phyloP scores from a whole-genome alignment of 2,797 vertebrate species.

The Enteromius paludinosus region DNA sequence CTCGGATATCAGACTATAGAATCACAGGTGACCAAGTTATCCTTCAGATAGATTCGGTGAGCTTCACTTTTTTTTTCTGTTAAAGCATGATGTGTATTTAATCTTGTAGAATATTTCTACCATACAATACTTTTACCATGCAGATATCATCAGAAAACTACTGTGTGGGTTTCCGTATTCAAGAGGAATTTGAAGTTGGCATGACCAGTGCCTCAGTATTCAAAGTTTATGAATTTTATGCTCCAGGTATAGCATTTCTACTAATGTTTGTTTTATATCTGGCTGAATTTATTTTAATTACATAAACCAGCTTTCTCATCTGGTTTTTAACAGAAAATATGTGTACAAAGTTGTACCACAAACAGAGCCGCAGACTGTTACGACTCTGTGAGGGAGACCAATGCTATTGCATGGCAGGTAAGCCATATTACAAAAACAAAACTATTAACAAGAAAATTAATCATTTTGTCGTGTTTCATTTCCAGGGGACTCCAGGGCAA shows the following conservation, averaged over 20 bases:
- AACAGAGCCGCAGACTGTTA: slow-evolving; percentile 77
- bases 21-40: slow-evolving; percentile 81
- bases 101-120: slow-evolving; percentile 7
- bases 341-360: slow-evolving; percentile 84
- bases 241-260: slow-evolving; percentile 78
- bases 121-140: slow-evolving; percentile 8
- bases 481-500: not conserved
- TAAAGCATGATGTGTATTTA: not conserved
- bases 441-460: not conserved
- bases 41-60: slow-evolving; percentile 81
- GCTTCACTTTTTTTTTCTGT: slow-evolving; percentile 44
- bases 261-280: not conserved
- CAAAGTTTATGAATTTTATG: slow-evolving; percentile 85
- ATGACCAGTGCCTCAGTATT: slow-evolving; percentile 80
- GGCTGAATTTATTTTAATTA: not conserved
- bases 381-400: slow-evolving; percentile 82
- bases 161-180: slow-evolving; percentile 86
- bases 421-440: slow-evolving; percentile 9
- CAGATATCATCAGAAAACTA: slow-evolving; percentile 84
- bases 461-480: not conserved
- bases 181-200: slow-evolving; percentile 79
- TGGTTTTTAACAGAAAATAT: slow-evolving; percentile 77
- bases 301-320: not conserved
- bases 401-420: slow-evolving; percentile 93
- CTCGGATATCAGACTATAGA: slow-evolving; percentile 80